phyloP scores from a whole-genome alignment of 2,888 invertebrate species.

The Argyra leucocephala region DNA sequence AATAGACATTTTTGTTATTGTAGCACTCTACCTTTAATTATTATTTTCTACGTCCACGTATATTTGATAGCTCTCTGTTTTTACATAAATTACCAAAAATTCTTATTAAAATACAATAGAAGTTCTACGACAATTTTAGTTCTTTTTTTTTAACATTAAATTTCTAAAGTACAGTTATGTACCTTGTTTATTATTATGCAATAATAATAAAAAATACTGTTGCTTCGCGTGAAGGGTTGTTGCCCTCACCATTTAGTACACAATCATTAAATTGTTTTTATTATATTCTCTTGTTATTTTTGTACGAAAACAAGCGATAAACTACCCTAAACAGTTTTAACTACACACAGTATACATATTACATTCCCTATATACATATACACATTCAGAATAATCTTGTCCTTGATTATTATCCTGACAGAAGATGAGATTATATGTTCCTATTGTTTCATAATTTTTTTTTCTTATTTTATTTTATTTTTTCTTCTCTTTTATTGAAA shows the following conservation, averaged over 20 bases:
- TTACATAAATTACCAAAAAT: no score
- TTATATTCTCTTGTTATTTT: not conserved
- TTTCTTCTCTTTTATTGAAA: no score
- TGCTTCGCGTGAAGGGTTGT: not conserved
- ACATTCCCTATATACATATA: not conserved
- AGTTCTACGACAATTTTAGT: no score
- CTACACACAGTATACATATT: not conserved
- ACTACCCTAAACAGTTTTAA: not conserved
- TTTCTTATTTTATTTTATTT: no score
- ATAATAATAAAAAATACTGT: slow-evolving; percentile 2
- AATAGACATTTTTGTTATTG: no score
- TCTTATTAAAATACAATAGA: no score
- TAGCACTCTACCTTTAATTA: no score
- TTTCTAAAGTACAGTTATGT: not conserved
- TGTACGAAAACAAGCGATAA: not conserved
- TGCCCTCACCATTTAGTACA: not conserved
- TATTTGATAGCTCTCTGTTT: no score
- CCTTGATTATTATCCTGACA: not conserved
- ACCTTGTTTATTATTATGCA: not conserved
- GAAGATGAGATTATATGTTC: not conserved
- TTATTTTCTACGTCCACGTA: no score
- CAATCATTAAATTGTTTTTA: not conserved
- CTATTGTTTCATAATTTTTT: not conserved
- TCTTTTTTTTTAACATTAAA: no score
- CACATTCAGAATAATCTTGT: not conserved